These are phyloP conservation scores for Phytoseiulus persimilis DNA, from an alignment of 2,888 invertebrate genomes.

Conservation along the genomic window DNA sequence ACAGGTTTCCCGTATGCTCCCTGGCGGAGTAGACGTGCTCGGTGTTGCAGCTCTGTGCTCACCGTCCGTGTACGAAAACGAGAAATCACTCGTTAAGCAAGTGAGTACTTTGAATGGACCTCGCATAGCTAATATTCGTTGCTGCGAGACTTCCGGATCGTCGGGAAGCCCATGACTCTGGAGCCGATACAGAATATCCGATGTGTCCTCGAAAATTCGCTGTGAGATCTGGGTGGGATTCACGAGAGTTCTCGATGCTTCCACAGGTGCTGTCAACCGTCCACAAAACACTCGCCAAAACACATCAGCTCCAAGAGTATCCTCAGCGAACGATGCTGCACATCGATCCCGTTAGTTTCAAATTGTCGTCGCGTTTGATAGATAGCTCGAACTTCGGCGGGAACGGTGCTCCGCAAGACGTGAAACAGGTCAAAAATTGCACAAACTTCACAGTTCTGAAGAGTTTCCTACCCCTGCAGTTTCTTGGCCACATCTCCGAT, in stretches of 20 bases:
- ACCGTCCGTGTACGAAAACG: neutral
- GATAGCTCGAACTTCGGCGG: neutral
- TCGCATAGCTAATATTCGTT: too few relatives aligned
- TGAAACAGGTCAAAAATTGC: constrained; percentile 30
- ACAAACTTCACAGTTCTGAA: constrained; percentile 8
- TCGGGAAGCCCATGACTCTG: too few relatives aligned
- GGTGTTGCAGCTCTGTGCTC: constrained; percentile 14
- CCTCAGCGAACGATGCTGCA: constrained; percentile 9
- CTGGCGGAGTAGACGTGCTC: constrained; percentile 22
- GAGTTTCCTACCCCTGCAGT: constrained; percentile 6
- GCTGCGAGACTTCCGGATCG: too few relatives aligned
- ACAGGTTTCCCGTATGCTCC: constrained; percentile 17
- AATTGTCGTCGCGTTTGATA: constrained; percentile 16
- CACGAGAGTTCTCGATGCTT: neutral
- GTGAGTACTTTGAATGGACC: neutral
- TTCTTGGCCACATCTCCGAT: neutral
- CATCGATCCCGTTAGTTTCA: neutral
- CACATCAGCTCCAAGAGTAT: constrained; percentile 10
- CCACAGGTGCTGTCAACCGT: neutral
- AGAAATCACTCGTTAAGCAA: constrained; percentile 22
- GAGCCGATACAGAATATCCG: too few relatives aligned
- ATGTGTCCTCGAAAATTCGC: too few relatives aligned
- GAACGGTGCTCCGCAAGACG: neutral
- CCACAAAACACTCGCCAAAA: neutral
- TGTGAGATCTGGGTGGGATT: too few relatives aligned